These are phyloP conservation scores for Coregonus suidteri DNA, from an alignment of 2,797 vertebrate genomes.

Conservation along the genomic window DNA sequence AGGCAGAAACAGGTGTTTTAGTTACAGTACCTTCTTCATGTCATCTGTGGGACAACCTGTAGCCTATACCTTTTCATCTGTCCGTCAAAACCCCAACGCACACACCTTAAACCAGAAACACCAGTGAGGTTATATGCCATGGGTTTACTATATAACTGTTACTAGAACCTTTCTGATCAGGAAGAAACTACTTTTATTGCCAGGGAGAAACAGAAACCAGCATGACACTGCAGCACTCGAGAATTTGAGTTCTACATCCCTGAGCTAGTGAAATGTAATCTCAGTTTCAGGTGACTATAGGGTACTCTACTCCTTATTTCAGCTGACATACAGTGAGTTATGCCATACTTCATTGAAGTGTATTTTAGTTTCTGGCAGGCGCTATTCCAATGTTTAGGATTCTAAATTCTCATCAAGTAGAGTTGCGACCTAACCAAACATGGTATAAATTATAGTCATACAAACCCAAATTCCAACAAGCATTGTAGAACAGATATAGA, in stretches of 20 bases:
- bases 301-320: neutral
- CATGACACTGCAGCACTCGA: neutral
- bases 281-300: neutral
- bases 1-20: neutral
- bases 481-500: neutral
- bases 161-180: neutral
- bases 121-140: neutral
- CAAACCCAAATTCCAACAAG: neutral
- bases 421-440: neutral
- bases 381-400: neutral
- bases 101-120: neutral
- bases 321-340: neutral
- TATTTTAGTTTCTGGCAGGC: neutral
- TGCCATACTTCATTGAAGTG: neutral
- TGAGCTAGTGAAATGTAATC: neutral
- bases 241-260: neutral
- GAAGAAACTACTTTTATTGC: neutral
- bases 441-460: neutral
- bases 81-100: neutral
- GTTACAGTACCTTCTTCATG: neutral
- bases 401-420: neutral
- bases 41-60: conserved; percentile 6
- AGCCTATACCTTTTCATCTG: neutral
- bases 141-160: neutral
- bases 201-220: neutral